Evolutionary conservation across 2,888 invertebrate genomes (phyloP).

Genomic region (Drosophila prostipennis): DNA sequence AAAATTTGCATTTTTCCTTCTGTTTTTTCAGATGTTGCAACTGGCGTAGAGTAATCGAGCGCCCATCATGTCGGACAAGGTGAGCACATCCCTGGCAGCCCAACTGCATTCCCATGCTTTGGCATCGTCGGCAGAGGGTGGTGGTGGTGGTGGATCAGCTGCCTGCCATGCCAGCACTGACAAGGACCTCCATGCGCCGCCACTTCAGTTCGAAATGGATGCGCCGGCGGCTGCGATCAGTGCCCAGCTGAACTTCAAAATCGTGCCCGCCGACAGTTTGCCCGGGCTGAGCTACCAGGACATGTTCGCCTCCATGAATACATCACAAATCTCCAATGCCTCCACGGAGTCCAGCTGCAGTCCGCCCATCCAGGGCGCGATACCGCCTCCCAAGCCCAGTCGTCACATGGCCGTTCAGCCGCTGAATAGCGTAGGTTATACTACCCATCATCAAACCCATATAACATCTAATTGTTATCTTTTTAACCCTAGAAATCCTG

Average conservation of each 20-base stretch:
- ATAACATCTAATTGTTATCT: background rate
- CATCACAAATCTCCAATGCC: conserved; percentile 84
- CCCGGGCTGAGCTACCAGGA: conserved; percentile 68
- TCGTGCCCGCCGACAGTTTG: conserved; percentile 72
- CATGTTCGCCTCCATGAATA: conserved; percentile 83
- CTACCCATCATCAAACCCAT: background rate
- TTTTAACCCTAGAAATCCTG: conserved; percentile 83
- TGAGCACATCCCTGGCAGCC: conserved; percentile 70
- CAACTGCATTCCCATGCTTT: conserved; percentile 67
- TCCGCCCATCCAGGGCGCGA: conserved; percentile 44
- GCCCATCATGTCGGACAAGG: conserved; percentile 78
- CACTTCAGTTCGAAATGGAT: conserved; percentile 60
- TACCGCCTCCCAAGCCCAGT: conserved; percentile 61
- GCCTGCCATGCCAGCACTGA: conserved; percentile 13
- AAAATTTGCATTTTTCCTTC: background rate
- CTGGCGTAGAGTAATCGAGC: conserved; percentile 50
- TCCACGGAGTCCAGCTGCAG: conserved; percentile 80
- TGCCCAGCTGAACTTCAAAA: conserved; percentile 81
- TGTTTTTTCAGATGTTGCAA: conserved; percentile 42
- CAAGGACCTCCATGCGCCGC: conserved; percentile 27
- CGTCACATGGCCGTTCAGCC: conserved; percentile 70
- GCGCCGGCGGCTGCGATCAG: conserved; percentile 70
- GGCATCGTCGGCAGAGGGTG: conserved; percentile 49
- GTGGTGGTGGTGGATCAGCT: background rate
- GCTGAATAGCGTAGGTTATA: conserved; percentile 62